phyloP scores from a whole-genome alignment of 1,140 invertebrate species.

The Geopemphigus sp. region DNA sequence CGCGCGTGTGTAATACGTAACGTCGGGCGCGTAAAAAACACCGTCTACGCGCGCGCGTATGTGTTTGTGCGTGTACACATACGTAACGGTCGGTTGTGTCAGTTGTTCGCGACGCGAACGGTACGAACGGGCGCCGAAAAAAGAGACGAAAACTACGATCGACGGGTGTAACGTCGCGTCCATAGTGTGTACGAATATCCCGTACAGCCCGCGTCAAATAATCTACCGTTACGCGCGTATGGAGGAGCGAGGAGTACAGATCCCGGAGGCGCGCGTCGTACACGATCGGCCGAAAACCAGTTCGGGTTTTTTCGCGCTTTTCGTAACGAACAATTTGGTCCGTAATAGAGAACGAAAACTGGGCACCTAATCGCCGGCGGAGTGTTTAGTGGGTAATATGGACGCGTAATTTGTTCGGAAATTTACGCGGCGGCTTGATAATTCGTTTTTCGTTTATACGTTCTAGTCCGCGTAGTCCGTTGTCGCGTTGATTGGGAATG shows the following conservation, averaged over 20 bases:
- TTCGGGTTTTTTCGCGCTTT: too few relatives aligned
- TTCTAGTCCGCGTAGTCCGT: too few relatives aligned
- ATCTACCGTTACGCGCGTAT: neutral
- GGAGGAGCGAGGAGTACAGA: too few relatives aligned
- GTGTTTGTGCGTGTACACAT: too few relatives aligned
- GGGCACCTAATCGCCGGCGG: neutral
- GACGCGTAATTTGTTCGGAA: constrained; percentile 29
- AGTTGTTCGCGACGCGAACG: neutral
- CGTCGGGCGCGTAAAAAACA: too few relatives aligned
- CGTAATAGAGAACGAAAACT: neutral
- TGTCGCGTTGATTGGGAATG: too few relatives aligned
- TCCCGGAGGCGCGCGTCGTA: neutral
- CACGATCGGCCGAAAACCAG: constrained; percentile 16
- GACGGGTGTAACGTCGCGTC: too few relatives aligned
- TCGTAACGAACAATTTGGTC: neutral
- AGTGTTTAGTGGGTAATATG: too few relatives aligned
- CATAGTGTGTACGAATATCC: constrained; percentile 17
- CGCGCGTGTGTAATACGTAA: too few relatives aligned
- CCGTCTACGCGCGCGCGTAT: too few relatives aligned
- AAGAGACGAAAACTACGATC: neutral
- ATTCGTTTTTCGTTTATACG: too few relatives aligned
- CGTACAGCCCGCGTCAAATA: constrained; percentile 38
- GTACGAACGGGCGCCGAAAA: constrained; percentile 29
- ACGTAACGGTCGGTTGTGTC: too few relatives aligned
- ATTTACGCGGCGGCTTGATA: constrained; percentile 18